Evolutionary conservation across 2,888 invertebrate genomes (phyloP).

Genomic region (Lacanobia oleracea): DNA sequence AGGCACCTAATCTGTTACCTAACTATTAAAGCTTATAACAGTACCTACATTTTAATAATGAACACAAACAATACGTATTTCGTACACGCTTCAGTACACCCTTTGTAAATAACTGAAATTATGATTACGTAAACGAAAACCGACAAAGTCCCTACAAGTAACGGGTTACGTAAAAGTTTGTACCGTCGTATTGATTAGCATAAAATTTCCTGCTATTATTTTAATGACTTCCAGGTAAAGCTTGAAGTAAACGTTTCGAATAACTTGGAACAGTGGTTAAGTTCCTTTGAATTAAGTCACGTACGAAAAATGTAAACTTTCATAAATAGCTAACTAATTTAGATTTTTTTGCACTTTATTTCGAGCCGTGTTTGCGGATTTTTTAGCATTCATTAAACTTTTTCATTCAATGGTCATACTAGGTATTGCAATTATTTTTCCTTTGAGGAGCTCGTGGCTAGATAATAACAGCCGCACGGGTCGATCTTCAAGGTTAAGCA

Average conservation of each 20-base stretch:
- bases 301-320: conserved; percentile 8
- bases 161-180: conserved; percentile 58
- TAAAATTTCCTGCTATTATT: conserved; percentile 62
- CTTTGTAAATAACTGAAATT: conserved; percentile 40
- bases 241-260: conserved; percentile 48
- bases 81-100: conserved; percentile 15
- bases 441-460: no score
- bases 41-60: conserved; percentile 8
- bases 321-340: neutral
- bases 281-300: conserved; percentile 33
- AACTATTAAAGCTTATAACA: conserved; percentile 1
- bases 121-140: conserved; percentile 51
- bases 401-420: neutral
- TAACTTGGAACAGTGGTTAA: conserved; percentile 39
- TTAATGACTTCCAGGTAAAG: conserved; percentile 53
- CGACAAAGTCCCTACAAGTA: conserved; percentile 31
- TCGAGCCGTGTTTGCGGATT: neutral
- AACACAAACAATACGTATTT: conserved; percentile 22
- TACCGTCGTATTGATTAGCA: conserved; percentile 62
- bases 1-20: conserved; percentile 3
- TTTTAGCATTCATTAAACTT: neutral
- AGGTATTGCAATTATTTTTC: neutral
- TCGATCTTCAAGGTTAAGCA: no score
- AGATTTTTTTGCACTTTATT: neutral
- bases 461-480: no score